A percentile compares a stretch with the other conserved stretches of the same genome.
These are phyloP conservation scores for Nephrocerus scutellatus DNA, from an alignment of 2,888 invertebrate genomes.

Conservation along the genomic window DNA sequence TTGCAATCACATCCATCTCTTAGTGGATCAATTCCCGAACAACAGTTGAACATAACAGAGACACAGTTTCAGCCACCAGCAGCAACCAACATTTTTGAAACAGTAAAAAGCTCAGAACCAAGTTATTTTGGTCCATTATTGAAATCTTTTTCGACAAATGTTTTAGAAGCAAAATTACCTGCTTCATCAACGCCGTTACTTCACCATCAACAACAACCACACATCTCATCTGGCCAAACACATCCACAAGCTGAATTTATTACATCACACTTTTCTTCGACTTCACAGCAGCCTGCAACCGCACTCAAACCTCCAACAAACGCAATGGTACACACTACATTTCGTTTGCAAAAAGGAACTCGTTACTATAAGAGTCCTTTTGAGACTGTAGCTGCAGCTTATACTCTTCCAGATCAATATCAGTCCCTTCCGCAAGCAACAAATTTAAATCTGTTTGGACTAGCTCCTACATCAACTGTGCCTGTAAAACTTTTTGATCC, in stretches of 20 bases:
- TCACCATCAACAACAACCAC: not conserved
- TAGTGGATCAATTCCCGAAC: too few relatives aligned
- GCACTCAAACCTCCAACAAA: conserved; percentile 7
- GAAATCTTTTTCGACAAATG: too few relatives aligned
- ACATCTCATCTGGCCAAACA: not conserved
- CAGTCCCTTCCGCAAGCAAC: conserved; percentile 2
- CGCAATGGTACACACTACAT: conserved; percentile 18
- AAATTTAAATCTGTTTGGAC: conserved; percentile 1
- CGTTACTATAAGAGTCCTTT: conserved; percentile 24
- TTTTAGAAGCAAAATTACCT: conserved; percentile 6
- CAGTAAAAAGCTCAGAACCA: too few relatives aligned
- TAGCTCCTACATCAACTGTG: too few relatives aligned
- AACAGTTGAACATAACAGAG: too few relatives aligned
- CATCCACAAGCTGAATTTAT: not conserved
- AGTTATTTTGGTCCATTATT: too few relatives aligned
- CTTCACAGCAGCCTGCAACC: conserved; percentile 2
- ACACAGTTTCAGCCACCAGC: too few relatives aligned
- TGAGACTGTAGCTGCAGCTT: conserved; percentile 4
- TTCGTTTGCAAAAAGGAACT: conserved; percentile 27
- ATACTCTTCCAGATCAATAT: not conserved
- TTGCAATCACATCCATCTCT: not conserved
- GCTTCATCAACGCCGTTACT: not conserved
- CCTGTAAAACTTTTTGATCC: too few relatives aligned
- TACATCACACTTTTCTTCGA: not conserved
- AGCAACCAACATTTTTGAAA: not conserved